These are phyloP conservation scores for Callaeas wilsoni DNA, from an alignment of 2,113 vertebrate genomes.

Conservation along the genomic window DNA sequence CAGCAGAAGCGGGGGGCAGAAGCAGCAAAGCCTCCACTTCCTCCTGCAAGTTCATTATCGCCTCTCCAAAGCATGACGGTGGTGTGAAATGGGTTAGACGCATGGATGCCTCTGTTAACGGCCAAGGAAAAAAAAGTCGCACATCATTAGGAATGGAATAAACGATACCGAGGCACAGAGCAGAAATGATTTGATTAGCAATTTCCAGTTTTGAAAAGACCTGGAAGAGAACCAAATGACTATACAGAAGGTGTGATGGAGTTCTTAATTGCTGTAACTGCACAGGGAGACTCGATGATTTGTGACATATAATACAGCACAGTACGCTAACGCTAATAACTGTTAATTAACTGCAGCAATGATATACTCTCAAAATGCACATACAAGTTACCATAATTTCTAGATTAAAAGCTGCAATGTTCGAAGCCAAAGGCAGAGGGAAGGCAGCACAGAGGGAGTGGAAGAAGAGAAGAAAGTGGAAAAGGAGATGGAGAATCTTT, in stretches of 20 bases:
- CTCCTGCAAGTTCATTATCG: constrained; percentile 80
- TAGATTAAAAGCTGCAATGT: constrained; percentile 84
- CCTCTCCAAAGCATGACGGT: constrained; percentile 74
- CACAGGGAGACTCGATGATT: constrained; percentile 97
- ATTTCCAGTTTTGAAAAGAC: constrained; percentile 92
- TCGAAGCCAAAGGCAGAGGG: constrained; percentile 72
- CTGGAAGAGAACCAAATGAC: constrained; percentile 93
- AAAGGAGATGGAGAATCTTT: not conserved
- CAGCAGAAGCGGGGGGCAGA: not conserved
- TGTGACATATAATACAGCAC: constrained; percentile 94
- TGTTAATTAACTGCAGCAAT: constrained; percentile 98
- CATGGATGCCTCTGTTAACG: constrained; percentile 82
- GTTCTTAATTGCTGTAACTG: constrained; percentile 97
- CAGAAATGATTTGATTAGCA: constrained; percentile 97
- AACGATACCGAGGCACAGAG: constrained; percentile 87
- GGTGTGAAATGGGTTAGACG: constrained; percentile 83
- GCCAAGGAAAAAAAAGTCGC: constrained; percentile 78
- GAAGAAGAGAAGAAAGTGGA: not conserved
- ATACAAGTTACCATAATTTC: constrained; percentile 84
- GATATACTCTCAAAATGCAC: constrained; percentile 86
- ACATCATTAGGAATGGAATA: constrained; percentile 90
- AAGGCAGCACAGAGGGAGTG: constrained; percentile 34
- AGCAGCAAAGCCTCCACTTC: constrained; percentile 68
- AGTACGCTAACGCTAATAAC: constrained; percentile 93
- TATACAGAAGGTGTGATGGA: constrained; percentile 90